Conservation (phyloP, 92 coral and sea anemone species). For the Zoanthus sociatus region DNA sequence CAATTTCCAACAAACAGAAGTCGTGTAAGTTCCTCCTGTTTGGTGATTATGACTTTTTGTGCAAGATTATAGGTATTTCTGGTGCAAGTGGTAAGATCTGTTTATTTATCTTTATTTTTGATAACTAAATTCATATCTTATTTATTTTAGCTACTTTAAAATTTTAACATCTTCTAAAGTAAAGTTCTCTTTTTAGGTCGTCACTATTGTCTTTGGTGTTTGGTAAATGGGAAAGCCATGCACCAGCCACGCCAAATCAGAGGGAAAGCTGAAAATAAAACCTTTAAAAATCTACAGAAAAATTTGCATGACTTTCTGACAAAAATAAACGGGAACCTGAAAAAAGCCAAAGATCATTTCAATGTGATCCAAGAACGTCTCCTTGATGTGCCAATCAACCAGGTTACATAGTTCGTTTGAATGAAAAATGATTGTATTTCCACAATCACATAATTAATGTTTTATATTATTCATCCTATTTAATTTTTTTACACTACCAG, state of each 20-base stretch:
- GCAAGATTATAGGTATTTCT: neutral
- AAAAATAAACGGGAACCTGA: neutral
- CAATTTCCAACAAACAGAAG: no score
- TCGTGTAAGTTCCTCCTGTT: neutral
- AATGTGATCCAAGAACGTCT: neutral
- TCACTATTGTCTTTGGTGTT: slow-evolving; percentile 18
- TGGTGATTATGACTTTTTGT: slow-evolving; percentile 6
- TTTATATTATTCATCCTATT: neutral
- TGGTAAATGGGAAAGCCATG: neutral
- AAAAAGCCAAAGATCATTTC: neutral
- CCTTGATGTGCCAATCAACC: slow-evolving; percentile 7
- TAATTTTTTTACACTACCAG: slow-evolving; percentile 16
- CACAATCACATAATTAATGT: neutral
- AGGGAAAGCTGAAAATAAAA: neutral
- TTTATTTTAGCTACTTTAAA: neutral
- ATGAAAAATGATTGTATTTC: neutral
- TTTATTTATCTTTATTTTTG: neutral
- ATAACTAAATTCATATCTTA: neutral
- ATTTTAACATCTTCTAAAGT: neutral
- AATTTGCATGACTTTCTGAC: neutral
- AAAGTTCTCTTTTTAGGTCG: slow-evolving; percentile 8
- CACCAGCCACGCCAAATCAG: neutral
- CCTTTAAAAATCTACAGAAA: neutral
- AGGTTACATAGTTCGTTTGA: neutral
- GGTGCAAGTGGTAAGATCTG: slow-evolving; percentile 6